phyloP scores from a whole-genome alignment of 2,888 invertebrate genomes.

The Drosophila imparisetae region DNA sequence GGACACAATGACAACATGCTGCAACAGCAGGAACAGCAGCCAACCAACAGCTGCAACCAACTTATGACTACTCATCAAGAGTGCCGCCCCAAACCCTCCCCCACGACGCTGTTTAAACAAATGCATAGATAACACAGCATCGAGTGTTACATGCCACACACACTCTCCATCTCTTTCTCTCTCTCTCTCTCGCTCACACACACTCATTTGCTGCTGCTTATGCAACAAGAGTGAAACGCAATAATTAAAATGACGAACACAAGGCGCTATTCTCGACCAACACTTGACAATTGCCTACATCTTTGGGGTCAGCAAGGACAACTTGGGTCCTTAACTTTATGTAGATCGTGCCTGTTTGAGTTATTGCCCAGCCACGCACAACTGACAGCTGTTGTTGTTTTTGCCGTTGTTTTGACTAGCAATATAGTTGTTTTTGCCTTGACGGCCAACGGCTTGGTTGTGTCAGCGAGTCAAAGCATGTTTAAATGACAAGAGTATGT shows the following conservation, averaged over 20 bases:
- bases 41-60: conserved; percentile 37
- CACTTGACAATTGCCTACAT: conserved; percentile 54
- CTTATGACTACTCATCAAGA: conserved; percentile 25
- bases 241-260: conserved; percentile 75
- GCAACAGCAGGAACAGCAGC: conserved; percentile 29
- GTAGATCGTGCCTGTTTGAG: conserved; percentile 52
- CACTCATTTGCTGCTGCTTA: conserved; percentile 31
- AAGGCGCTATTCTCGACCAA: conserved; percentile 42
- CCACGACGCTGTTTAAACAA: conserved; percentile 36
- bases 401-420: conserved; percentile 12
- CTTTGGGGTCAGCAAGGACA: conserved; percentile 27
- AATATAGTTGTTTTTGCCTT: conserved; percentile 2
- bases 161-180: background rate
- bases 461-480: conserved; percentile 45
- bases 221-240: conserved; percentile 52
- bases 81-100: background rate
- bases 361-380: conserved; percentile 58
- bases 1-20: conserved; percentile 48
- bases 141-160: conserved; percentile 54
- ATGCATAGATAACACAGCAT: conserved; percentile 66
- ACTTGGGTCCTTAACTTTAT: conserved; percentile 32
- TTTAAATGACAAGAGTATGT: conserved; percentile 51
- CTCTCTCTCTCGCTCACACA: background rate
- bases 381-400: conserved; percentile 55
- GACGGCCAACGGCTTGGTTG: conserved; percentile 26